Evolutionary conservation across 2,113 vertebrate species (phyloP).

Genomic region (Cynoglossus semilaevis): DNA sequence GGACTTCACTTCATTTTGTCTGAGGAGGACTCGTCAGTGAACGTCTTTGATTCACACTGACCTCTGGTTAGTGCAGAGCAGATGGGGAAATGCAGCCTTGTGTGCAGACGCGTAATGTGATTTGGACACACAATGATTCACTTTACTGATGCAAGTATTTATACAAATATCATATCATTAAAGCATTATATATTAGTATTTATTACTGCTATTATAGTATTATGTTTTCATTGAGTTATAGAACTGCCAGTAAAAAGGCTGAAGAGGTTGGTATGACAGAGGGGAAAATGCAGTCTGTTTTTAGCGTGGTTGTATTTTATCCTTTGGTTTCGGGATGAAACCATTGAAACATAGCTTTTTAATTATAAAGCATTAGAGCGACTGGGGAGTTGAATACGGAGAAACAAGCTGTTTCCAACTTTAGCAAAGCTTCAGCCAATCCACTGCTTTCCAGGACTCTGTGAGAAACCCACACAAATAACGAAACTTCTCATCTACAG

Average conservation of each 20-base stretch:
- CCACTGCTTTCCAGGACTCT: conserved; percentile 1
- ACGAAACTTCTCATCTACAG: background rate
- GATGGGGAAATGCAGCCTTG: conserved; percentile 27
- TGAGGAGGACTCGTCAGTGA: too few species aligned
- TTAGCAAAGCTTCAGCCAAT: background rate
- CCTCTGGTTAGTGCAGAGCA: background rate
- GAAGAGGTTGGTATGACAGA: background rate
- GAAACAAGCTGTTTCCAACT: background rate
- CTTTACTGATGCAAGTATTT: background rate
- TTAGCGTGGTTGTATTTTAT: conserved; percentile 3
- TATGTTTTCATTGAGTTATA: background rate
- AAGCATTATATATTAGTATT: background rate
- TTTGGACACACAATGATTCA: conserved; percentile 12
- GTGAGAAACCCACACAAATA: too few species aligned
- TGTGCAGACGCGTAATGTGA: conserved; percentile 11
- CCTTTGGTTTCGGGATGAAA: conserved; percentile 11
- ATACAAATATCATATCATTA: too few species aligned
- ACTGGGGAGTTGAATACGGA: background rate
- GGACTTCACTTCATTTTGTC: too few species aligned
- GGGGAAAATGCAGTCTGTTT: background rate
- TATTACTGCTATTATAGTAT: background rate
- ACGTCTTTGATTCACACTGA: too few species aligned
- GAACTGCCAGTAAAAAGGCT: background rate
- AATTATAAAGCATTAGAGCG: background rate
- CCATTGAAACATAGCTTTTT: conserved; percentile 3